Conservation (phyloP, 53 echinoderm and acorn worm species). For the Astropecten irregularis region DNA sequence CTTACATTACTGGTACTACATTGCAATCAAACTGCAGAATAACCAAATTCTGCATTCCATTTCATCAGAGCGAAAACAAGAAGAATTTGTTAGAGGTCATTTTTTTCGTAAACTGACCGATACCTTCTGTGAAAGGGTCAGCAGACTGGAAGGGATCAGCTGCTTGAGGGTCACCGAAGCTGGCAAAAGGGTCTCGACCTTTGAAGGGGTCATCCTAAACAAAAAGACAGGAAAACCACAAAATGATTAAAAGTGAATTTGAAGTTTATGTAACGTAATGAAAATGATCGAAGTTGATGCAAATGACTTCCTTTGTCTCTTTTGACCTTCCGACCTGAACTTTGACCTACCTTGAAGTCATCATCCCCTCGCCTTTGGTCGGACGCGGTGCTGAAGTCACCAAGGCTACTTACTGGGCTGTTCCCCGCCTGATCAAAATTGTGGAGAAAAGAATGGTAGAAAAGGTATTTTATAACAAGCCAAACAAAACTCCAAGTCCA, state of each 20-base stretch:
- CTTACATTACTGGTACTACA: too few relatives aligned
- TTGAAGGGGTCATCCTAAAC: slow-evolving; percentile 95
- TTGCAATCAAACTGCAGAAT: too few relatives aligned
- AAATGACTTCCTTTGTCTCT: too few relatives aligned
- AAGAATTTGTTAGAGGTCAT: too few relatives aligned
- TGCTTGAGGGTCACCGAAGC: slow-evolving; percentile 36
- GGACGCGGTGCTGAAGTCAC: slow-evolving; percentile 90
- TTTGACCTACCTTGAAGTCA: slow-evolving; percentile 64
- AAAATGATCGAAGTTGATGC: too few relatives aligned
- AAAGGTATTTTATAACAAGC: background rate
- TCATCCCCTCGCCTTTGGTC: slow-evolving; percentile 68
- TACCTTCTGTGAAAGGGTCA: slow-evolving; percentile 87
- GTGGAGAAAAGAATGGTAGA: slow-evolving; percentile 14
- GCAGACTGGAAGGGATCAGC: slow-evolving; percentile 77
- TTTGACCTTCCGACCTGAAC: background rate
- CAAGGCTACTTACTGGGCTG: slow-evolving; percentile 92
- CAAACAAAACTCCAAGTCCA: too few relatives aligned
- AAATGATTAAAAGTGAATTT: background rate
- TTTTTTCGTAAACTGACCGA: too few relatives aligned
- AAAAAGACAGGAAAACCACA: background rate
- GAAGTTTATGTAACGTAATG: background rate
- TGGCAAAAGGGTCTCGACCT: slow-evolving; percentile 88
- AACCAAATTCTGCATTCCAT: too few relatives aligned
- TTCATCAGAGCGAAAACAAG: too few relatives aligned
- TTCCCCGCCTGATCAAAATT: slow-evolving; percentile 87